These are phyloP conservation scores for Chlorodrepanis virens DNA, from an alignment of 2,113 vertebrate species.

Conservation along the genomic window DNA sequence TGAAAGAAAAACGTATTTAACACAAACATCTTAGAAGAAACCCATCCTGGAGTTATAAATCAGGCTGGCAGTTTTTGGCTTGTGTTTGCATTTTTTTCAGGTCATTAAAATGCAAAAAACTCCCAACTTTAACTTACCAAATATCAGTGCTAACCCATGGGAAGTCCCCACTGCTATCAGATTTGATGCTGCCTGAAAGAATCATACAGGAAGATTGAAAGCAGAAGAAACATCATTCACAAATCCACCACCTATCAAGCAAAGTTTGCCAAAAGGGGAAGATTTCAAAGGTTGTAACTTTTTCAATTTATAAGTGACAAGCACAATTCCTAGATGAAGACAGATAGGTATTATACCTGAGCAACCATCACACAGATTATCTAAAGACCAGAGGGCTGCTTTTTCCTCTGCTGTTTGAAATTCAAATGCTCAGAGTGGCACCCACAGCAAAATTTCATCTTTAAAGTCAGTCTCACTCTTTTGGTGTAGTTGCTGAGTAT, in stretches of 20 bases:
- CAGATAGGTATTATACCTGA: neutral
- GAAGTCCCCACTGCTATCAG: constrained; percentile 97
- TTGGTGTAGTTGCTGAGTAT: neutral
- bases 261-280: neutral
- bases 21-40: neutral
- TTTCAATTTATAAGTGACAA: neutral
- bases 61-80: rapidly evolving
- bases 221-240: neutral
- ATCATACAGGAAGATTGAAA: neutral
- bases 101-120: neutral
- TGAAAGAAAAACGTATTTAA: neutral
- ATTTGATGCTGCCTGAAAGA: constrained; percentile 86
- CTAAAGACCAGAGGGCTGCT: neutral
- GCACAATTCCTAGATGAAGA: neutral
- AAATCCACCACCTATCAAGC: neutral
- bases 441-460: neutral
- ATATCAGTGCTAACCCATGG: constrained; percentile 93
- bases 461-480: neutral
- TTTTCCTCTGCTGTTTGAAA: neutral
- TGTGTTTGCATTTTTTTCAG: neutral
- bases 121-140: constrained; percentile 83
- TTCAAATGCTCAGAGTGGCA: neutral
- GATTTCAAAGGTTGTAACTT: neutral
- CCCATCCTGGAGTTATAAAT: neutral
- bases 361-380: rapidly evolving